Conservation (phyloP, 2,113 vertebrate genomes). For the Bufo gargarizans region DNA sequence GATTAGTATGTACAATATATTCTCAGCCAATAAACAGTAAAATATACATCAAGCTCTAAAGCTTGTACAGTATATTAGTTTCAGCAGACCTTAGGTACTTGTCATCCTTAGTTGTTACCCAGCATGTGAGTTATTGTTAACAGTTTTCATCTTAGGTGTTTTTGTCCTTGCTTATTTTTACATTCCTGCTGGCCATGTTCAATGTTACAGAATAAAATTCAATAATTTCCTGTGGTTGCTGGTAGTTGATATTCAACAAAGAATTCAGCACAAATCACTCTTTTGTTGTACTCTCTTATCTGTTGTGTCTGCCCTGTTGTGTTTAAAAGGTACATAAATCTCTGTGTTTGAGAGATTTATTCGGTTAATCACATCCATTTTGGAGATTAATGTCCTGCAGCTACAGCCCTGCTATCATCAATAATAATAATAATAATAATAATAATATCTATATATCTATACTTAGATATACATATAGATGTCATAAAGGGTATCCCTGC, state of each 20-base stretch:
- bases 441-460: no score
- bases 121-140: slow-evolving; percentile 4
- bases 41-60: not conserved
- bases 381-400: slow-evolving; percentile 5
- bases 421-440: no score
- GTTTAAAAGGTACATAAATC: slow-evolving; percentile 6
- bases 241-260: slow-evolving; percentile 32
- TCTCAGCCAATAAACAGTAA: not conserved
- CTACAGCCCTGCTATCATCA: no score
- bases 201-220: slow-evolving; percentile 18
- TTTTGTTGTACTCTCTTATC: slow-evolving; percentile 12
- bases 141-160: not conserved
- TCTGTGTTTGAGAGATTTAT: not conserved
- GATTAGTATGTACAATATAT: not conserved
- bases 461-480: no score
- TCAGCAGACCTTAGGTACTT: not conserved
- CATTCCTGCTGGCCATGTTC: slow-evolving; percentile 33
- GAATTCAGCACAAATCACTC: slow-evolving; percentile 11
- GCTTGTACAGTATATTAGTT: not conserved
- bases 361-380: not conserved
- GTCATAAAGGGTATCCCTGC: no score
- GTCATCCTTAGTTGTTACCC: not conserved
- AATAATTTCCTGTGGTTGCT: slow-evolving; percentile 28
- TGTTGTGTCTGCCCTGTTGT: slow-evolving; percentile 12
- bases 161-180: slow-evolving; percentile 5